Percentiles rank a stretch among this genome's conserved stretches.
Evolutionary conservation across 1,140 invertebrate species (phyloP).

Genomic region (Microplitis demolitor): DNA sequence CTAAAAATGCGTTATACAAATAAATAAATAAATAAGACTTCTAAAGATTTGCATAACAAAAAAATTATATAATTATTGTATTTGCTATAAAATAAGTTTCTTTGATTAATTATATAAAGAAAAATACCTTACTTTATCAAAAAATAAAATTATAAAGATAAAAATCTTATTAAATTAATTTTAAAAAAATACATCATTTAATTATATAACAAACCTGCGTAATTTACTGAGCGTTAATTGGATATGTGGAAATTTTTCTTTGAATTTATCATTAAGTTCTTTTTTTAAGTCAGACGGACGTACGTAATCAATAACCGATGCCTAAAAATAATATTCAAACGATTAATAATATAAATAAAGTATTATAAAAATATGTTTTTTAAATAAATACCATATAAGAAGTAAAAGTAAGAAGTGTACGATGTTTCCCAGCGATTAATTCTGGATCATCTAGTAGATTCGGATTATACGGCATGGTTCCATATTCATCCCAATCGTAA

Average conservation of each 20-base stretch:
- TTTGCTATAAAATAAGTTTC: too few relatives aligned
- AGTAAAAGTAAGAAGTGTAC: conserved; percentile 91
- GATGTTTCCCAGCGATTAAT: conserved; percentile 91
- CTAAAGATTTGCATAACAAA: too few relatives aligned
- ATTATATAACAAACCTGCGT: conserved; percentile 72
- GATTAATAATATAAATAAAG: conserved; percentile 16
- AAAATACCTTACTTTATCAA: too few relatives aligned
- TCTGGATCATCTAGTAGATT: conserved; percentile 94
- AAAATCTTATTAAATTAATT: too few relatives aligned
- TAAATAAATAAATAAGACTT: too few relatives aligned
- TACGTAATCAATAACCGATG: conserved; percentile 96
- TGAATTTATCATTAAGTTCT: conserved; percentile 97
- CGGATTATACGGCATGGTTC: conserved; percentile 74
- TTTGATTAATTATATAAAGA: too few relatives aligned
- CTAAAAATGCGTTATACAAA: too few relatives aligned
- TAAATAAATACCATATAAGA: conserved; percentile 78
- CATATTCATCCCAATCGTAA: conserved; percentile 60
- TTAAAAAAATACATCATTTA: neutral
- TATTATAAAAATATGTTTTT: conserved; percentile 14
- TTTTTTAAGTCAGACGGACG: conserved; percentile 96
- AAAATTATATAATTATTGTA: too few relatives aligned
- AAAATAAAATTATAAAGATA: too few relatives aligned
- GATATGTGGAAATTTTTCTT: conserved; percentile 92
- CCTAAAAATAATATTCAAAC: conserved; percentile 57
- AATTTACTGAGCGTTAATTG: conserved; percentile 96